Conservation (phyloP, 2,888 invertebrate genomes). For the Thymelicus lineola region DNA sequence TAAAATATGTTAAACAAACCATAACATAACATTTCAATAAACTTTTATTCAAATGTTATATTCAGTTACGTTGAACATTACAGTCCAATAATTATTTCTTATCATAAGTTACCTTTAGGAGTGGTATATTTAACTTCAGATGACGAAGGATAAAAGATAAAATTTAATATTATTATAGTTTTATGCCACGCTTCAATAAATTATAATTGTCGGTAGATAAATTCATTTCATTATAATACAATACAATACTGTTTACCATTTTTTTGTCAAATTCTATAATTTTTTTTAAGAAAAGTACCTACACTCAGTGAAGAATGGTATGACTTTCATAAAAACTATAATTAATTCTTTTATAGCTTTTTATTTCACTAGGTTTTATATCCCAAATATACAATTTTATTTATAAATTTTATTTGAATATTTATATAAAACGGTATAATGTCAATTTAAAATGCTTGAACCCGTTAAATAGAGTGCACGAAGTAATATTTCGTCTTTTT, state of each 20-base stretch:
- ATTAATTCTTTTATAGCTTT: not conserved
- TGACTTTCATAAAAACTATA: not conserved
- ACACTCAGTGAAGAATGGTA: slow-evolving; percentile 11
- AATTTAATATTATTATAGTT: not conserved
- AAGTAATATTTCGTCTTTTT: slow-evolving; percentile 1
- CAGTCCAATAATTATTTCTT: too few species aligned
- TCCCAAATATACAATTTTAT: not conserved
- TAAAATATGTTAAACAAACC: not conserved
- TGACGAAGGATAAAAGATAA: too few species aligned
- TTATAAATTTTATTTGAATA: not conserved
- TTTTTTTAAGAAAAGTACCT: slow-evolving; percentile 7
- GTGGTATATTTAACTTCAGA: too few species aligned
- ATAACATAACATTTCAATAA: too few species aligned
- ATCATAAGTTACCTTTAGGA: too few species aligned
- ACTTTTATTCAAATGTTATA: too few species aligned
- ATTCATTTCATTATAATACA: slow-evolving; percentile 3
- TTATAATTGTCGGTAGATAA: not conserved
- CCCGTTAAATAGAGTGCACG: not conserved
- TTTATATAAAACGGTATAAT: not conserved
- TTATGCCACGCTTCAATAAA: not conserved
- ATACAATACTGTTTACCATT: slow-evolving; percentile 30
- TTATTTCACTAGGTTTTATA: not conserved
- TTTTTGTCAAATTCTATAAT: slow-evolving; percentile 25
- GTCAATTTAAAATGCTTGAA: not conserved
- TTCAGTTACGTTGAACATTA: too few species aligned